A percentile compares a stretch with the other conserved stretches of the same genome.
Evolutionary conservation across 1,140 invertebrate species (phyloP).

Genomic region (Aphaenogaster rudis): DNA sequence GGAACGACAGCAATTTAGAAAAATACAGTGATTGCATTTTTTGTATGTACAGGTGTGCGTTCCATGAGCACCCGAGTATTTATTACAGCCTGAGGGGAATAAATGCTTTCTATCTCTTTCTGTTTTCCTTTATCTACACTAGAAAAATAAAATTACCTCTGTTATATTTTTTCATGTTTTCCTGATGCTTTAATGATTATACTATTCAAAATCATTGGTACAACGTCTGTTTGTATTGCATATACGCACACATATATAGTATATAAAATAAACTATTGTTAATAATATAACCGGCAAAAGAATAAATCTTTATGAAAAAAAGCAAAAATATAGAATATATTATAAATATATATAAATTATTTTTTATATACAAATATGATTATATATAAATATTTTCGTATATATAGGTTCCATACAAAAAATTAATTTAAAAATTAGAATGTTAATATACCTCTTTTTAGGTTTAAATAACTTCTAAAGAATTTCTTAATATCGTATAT

Average conservation of each 20-base stretch:
- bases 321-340: background rate
- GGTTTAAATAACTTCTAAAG: background rate
- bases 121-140: constrained; percentile 3
- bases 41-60: constrained; percentile 41
- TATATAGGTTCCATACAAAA: background rate
- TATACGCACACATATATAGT: background rate
- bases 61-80: constrained; percentile 25
- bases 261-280: background rate
- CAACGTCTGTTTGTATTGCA: background rate
- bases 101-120: constrained; percentile 33
- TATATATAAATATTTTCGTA: too few species aligned
- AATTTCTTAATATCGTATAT: background rate
- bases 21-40: constrained; percentile 53
- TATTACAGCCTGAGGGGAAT: constrained; percentile 47
- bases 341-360: too few species aligned
- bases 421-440: background rate
- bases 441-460: background rate
- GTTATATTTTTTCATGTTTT: background rate
- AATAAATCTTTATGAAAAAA: background rate
- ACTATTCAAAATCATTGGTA: constrained; percentile 6
- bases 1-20: constrained; percentile 24
- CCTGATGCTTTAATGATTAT: background rate
- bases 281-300: background rate
- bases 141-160: constrained; percentile 41
- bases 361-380: too few species aligned